phyloP scores from a whole-genome alignment of 2,797 vertebrate genomes.

The Myotis vivesi region DNA sequence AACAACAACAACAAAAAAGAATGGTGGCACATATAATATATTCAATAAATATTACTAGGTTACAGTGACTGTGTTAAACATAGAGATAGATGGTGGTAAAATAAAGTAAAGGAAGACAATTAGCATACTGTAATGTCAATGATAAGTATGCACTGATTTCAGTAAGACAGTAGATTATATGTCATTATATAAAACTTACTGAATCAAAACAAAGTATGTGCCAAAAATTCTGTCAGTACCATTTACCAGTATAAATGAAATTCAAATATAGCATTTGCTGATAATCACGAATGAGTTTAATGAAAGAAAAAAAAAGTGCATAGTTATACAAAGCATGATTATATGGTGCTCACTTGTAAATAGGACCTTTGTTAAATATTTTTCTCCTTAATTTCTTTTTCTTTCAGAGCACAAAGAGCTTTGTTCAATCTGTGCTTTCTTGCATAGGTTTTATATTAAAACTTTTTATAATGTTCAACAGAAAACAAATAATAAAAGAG shows the following conservation, averaged over 20 bases:
- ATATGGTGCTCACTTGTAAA: not conserved
- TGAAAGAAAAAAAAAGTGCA: not conserved
- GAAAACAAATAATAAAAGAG: slow-evolving; percentile 17
- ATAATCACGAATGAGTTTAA: not conserved
- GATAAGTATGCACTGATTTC: not conserved
- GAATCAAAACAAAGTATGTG: not conserved
- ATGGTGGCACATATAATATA: not conserved
- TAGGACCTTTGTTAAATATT: not conserved
- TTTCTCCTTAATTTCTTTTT: not conserved
- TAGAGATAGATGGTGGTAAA: not conserved
- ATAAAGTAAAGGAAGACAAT: not conserved
- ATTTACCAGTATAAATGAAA: not conserved
- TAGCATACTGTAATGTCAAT: not conserved
- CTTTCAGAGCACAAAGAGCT: not conserved
- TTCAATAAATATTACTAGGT: not conserved
- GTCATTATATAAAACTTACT: not conserved
- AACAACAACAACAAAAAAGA: not conserved
- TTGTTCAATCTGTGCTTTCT: not conserved
- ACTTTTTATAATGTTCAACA: not conserved
- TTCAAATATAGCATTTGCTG: not conserved
- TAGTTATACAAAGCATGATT: not conserved
- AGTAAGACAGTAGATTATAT: not conserved
- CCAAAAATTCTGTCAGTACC: not conserved
- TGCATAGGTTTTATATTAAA: not conserved
- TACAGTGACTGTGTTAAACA: not conserved